phyloP scores from a whole-genome alignment of 2,113 vertebrate genomes.

The Thunnus thynnus region DNA sequence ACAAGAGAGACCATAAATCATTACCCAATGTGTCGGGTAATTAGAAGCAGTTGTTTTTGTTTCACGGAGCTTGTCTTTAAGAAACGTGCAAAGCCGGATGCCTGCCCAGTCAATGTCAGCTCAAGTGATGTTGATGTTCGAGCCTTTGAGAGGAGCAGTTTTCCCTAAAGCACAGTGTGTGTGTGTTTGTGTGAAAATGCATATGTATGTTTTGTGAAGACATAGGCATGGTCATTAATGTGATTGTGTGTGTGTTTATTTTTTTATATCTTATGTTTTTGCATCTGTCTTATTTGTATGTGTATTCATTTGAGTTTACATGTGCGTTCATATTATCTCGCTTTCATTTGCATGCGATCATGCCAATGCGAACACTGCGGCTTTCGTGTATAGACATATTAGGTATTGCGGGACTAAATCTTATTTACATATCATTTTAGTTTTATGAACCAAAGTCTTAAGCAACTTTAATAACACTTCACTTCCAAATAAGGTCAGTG shows the following conservation, averaged over 20 bases:
- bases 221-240: not conserved
- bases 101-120: not conserved
- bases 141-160: not conserved
- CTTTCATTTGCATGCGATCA: too few species aligned
- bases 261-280: too few species aligned
- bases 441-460: too few species aligned
- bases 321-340: not conserved
- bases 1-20: not conserved
- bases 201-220: not conserved
- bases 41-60: slow-evolving; percentile 26
- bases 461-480: too few species aligned
- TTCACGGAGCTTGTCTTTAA: slow-evolving; percentile 1
- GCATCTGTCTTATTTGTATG: not conserved
- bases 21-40: not conserved
- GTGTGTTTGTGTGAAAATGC: too few species aligned
- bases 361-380: too few species aligned
- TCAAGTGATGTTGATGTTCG: not conserved
- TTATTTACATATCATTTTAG: too few species aligned
- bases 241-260: not conserved
- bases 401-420: too few species aligned
- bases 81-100: not conserved
- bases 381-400: too few species aligned
- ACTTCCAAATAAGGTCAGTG: too few species aligned
- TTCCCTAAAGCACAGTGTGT: not conserved
- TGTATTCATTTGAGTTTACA: not conserved